Evolutionary conservation across 2,797 vertebrate species (phyloP), one percentile per base, ranked within the genome.

Genomic region (Alfaro cultratus): DNA sequence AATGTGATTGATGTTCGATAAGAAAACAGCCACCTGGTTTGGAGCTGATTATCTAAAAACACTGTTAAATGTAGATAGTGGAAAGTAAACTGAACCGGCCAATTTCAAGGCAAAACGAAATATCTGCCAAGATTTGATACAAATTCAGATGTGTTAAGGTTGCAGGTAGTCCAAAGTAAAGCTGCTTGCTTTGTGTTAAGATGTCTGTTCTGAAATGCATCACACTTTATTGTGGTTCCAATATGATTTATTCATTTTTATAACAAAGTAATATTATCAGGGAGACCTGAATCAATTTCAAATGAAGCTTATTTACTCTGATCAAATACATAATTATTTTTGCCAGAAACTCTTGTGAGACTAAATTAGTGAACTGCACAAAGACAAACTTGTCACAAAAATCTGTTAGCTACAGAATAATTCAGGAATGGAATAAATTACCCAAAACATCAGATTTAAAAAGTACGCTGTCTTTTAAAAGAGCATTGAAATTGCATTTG

Each of bases 41-140:
- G 53, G 60, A 26, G 71, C 12, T 2, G 34, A 71, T 87, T 83
- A 86, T 89, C 84, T 75, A 16, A 55, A 82, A 80, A 79, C 16
- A 76, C 26, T 23, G 70, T 39, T 23, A 75, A 83, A 77, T 64
- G 77, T n/a, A 70, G 12, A 45, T 7, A 70, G 23, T n/a, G 26
- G 26, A 70, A 43, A n/a, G 11, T 70, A 45, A 26, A 67, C 18
- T 67, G 18, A 67, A 23, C 34, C 18, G 1, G 1, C 21, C 8
- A 4, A 39, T 18, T 36, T 70, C 73, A 75, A 79, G 77, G 49
- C 74, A n/a, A 76, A 29, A 73, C 45, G 68, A n/a, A 36, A 6
- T 68, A 68, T 23, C 18, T 23, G 36, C 26, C 41, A 41, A 60
- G 15, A 39, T 41, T 23, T 1, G 49, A 23, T 51, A 1, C 49